Conservation (phyloP, 2,113 vertebrate genomes). For the Hepsetus odoe region DNA sequence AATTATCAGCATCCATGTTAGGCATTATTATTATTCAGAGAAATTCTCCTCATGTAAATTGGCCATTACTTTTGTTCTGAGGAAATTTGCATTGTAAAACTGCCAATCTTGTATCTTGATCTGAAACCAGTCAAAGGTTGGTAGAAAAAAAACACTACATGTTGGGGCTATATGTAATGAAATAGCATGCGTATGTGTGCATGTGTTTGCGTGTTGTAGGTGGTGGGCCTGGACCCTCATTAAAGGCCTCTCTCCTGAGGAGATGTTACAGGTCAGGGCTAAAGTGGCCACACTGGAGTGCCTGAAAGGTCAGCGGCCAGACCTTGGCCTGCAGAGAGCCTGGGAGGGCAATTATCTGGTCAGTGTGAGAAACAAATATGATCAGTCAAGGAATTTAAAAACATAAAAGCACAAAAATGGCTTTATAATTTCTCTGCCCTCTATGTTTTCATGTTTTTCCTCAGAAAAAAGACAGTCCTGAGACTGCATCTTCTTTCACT, state of each 20-base stretch:
- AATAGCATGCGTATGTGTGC: background rate
- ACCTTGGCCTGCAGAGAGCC: slow-evolving; percentile 87
- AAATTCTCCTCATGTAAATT: too few relatives aligned
- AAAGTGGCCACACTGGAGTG: slow-evolving; percentile 92
- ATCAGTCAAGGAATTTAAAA: background rate
- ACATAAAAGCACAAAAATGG: background rate
- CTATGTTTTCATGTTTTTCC: background rate
- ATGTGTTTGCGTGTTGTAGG: slow-evolving; percentile 67
- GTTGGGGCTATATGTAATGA: too few relatives aligned
- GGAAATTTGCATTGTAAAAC: background rate
- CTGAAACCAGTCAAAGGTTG: too few relatives aligned
- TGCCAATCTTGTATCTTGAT: too few relatives aligned
- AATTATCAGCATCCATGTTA: background rate
- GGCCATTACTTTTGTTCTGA: background rate
- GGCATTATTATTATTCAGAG: too few relatives aligned
- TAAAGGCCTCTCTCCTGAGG: slow-evolving; percentile 85
- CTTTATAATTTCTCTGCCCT: background rate
- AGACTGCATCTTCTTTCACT: slow-evolving; percentile 81
- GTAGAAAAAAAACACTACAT: too few relatives aligned
- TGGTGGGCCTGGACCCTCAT: slow-evolving; percentile 93
- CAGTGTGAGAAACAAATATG: slow-evolving; percentile 49
- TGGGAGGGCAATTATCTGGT: slow-evolving; percentile 97
- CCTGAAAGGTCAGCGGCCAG: slow-evolving; percentile 89
- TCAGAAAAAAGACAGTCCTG: slow-evolving; percentile 86
- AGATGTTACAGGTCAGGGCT: slow-evolving; percentile 86